A percentile compares a stretch with the other conserved stretches of the same genome.
phyloP scores from a whole-genome alignment of 2,888 invertebrate species.

The Panzeria rudis region DNA sequence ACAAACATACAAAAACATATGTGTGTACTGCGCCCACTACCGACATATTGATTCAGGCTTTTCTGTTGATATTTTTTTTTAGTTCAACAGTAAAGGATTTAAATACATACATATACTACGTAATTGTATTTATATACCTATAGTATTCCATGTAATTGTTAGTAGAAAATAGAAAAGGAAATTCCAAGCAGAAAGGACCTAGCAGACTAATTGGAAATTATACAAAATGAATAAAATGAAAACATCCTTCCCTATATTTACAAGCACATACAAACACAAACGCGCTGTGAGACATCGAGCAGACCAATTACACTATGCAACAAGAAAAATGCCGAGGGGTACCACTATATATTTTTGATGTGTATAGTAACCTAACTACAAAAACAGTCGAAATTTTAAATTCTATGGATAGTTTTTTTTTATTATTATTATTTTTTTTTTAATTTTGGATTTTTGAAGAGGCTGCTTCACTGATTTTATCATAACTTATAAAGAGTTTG shows the following conservation, averaged over 20 bases:
- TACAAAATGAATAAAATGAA: neutral
- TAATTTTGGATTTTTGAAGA: too few relatives aligned
- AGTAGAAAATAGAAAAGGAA: conserved; percentile 16
- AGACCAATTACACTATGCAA: neutral
- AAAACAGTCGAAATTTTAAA: too few relatives aligned
- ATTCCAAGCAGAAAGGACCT: conserved; percentile 19
- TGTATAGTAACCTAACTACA: too few relatives aligned
- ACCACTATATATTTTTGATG: too few relatives aligned
- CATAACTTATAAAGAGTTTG: too few relatives aligned
- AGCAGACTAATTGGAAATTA: neutral
- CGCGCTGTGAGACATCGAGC: neutral
- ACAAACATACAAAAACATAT: neutral
- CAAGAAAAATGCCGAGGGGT: too few relatives aligned
- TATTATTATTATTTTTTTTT: too few relatives aligned
- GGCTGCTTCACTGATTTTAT: too few relatives aligned
- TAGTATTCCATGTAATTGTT: neutral
- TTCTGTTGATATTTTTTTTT: conserved; percentile 9
- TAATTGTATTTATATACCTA: neutral
- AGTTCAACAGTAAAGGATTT: neutral
- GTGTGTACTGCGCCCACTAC: neutral
- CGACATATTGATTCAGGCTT: neutral
- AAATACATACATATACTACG: neutral
- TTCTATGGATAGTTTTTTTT: too few relatives aligned
- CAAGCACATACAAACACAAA: neutral
- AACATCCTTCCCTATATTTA: neutral